Base-by-base conservation (phyloP, 2,888 invertebrate genomes). In the Nudaria mundana region DNA sequence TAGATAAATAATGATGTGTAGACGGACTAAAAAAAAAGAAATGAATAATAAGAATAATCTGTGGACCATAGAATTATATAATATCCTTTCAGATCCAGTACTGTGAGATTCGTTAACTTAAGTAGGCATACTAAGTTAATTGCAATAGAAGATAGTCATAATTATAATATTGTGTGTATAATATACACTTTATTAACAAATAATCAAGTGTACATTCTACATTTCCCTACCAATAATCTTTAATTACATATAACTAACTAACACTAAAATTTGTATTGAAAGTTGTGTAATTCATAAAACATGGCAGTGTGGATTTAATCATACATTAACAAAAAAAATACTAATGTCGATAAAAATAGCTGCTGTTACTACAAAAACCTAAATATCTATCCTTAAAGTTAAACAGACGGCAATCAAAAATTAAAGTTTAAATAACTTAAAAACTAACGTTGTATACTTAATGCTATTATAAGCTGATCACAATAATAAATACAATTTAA, bases 221-320 rank as follows among this genome's bases (percentile, higher is more conserved):
- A n/a, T n/a, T n/a, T n/a, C n/a, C n/a, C n/a, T 69, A 76, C 76
- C 63, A 76, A 71, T 75, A 72, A 65, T 59, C 56, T 63, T 57
- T 47, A 11, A 16, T 48, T 52, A 58, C 41, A 42, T 22, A 40
- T 44, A 8, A 14, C 56, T 49, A 29, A 10, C 41, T 45, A 45
- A 49, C 43, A 53, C 30, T 48, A 51, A 49, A 55, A 43, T 48
- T 45, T 61, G 40, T 29, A 47, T 44, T 43, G 14, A 54, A 43
- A 37, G 37, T 30, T 28, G 50, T 40, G 12, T 49, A 40, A 40
- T 43, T 44, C 22, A 46, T 48, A 48, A 31, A 50, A n/a, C n/a
- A 66, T 66, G 66, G 66, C 66, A 66, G 66, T 66, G 63, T 63
- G 56, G 55, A 52, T 57, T 26, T 46, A 50, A 33, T 50, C 30